A percentile compares a stretch with the other conserved stretches of the same genome.
These are phyloP conservation scores for Drosophila sulfurigaster DNA, from an alignment of 1,140 invertebrate species.

Conservation along the genomic window DNA sequence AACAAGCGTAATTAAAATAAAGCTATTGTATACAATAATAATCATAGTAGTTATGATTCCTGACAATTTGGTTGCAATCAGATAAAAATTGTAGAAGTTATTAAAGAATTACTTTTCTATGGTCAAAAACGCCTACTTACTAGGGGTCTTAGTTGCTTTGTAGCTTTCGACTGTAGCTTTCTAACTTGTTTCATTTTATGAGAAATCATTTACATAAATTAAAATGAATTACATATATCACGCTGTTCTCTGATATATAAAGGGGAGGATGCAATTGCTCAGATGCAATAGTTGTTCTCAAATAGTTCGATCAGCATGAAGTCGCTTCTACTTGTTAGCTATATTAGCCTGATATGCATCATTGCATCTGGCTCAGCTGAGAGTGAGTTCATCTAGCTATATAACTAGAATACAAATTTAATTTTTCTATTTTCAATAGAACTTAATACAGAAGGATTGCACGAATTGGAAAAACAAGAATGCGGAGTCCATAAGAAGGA, in stretches of 20 bases:
- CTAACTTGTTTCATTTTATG: background rate
- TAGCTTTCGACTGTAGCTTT: no score
- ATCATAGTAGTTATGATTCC: no score
- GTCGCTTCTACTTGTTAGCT: background rate
- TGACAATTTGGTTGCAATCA: no score
- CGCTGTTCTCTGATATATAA: background rate
- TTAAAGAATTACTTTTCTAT: no score
- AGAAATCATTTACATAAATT: background rate
- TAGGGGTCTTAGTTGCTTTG: no score
- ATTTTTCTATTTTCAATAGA: background rate
- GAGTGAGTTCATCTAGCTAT: background rate
- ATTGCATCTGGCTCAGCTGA: background rate
- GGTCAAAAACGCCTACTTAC: no score
- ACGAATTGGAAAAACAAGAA: conserved; percentile 3
- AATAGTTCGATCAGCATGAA: conserved; percentile 11
- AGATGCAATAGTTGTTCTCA: background rate
- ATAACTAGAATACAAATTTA: no score
- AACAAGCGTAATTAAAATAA: no score
- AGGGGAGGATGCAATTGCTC: background rate
- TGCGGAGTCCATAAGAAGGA: conserved; percentile 4
- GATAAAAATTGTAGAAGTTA: no score
- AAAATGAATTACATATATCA: background rate
- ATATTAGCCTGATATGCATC: background rate
- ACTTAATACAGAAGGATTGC: background rate
- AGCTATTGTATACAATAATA: no score